Evolutionary conservation across 2,113 vertebrate genomes (phyloP).

Genomic region (Cepphus grylle): DNA sequence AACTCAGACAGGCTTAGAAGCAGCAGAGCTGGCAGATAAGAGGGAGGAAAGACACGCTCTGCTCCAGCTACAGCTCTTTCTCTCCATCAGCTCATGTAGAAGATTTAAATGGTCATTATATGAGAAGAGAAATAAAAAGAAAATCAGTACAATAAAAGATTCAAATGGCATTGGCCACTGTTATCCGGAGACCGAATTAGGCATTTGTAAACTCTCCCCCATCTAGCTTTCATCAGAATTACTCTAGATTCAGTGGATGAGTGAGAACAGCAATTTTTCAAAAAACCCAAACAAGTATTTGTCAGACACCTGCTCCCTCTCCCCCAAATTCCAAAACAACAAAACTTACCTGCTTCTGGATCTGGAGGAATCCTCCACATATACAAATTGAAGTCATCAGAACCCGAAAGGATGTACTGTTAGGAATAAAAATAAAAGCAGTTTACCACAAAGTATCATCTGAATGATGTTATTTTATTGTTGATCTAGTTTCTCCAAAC

Average conservation of each 20-base stretch:
- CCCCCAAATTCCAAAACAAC: background rate
- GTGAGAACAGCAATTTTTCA: background rate
- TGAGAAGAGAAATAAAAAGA: background rate
- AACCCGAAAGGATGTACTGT: slow-evolving; percentile 97
- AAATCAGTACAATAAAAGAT: background rate
- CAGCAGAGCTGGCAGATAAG: background rate
- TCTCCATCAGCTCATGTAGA: background rate
- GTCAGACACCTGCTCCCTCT: background rate
- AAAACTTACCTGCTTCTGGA: slow-evolving; percentile 87
- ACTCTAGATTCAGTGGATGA: background rate
- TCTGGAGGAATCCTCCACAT: slow-evolving; percentile 99
- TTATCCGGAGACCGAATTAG: background rate
- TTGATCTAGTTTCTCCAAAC: background rate
- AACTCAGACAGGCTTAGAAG: background rate
- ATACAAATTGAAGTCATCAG: slow-evolving; percentile 98
- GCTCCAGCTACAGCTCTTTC: background rate
- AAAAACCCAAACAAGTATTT: background rate
- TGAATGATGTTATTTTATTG: background rate
- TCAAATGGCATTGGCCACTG: background rate
- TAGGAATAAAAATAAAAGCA: slow-evolving; percentile 50
- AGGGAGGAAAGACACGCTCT: background rate
- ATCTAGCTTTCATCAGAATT: background rate
- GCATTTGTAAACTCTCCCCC: background rate
- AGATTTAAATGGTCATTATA: background rate
- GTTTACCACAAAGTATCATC: background rate